Evolutionary conservation across 2,888 invertebrate species (phyloP).

Genomic region (Drosophila algonquin): DNA sequence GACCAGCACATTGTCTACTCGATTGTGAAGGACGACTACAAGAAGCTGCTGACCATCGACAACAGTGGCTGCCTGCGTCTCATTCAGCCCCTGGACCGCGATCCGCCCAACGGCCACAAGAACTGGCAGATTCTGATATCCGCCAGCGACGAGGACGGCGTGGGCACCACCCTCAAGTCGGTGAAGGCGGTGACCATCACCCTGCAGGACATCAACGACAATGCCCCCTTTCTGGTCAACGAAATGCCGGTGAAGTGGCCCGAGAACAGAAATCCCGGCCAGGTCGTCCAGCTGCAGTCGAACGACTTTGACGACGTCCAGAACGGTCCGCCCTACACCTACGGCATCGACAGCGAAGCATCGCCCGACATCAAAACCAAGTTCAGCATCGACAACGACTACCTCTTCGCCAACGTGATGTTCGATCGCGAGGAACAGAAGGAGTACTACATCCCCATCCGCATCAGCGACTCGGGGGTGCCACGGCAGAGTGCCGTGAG

Average conservation of each 20-base stretch:
- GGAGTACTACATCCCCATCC: slow-evolving; percentile 94
- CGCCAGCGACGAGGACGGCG: slow-evolving; percentile 91
- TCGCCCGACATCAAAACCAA: slow-evolving; percentile 88
- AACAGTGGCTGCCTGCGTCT: slow-evolving; percentile 89
- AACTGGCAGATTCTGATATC: slow-evolving; percentile 90
- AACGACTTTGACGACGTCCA: slow-evolving; percentile 92
- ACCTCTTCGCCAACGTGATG: slow-evolving; percentile 88
- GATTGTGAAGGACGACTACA: slow-evolving; percentile 89
- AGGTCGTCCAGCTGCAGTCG: slow-evolving; percentile 89
- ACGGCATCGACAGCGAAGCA: slow-evolving; percentile 85
- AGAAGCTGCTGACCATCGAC: slow-evolving; percentile 89
- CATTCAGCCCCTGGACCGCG: slow-evolving; percentile 91
- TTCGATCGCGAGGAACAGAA: slow-evolving; percentile 96
- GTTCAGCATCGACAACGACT: slow-evolving; percentile 89
- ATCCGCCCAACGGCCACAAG: slow-evolving; percentile 93
- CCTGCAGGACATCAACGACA: slow-evolving; percentile 95
- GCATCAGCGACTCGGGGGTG: slow-evolving; percentile 93
- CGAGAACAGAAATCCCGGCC: slow-evolving; percentile 90
- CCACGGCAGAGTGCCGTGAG: slow-evolving; percentile 91
- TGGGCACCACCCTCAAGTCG: slow-evolving; percentile 85
- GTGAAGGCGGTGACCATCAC: slow-evolving; percentile 89
- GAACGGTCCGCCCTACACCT: slow-evolving; percentile 94
- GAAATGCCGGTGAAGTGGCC: slow-evolving; percentile 92
- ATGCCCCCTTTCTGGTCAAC: slow-evolving; percentile 93
- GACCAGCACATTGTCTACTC: slow-evolving; percentile 92